Evolutionary conservation across 2,888 invertebrate genomes (phyloP).

Genomic region (Blera fallax): DNA sequence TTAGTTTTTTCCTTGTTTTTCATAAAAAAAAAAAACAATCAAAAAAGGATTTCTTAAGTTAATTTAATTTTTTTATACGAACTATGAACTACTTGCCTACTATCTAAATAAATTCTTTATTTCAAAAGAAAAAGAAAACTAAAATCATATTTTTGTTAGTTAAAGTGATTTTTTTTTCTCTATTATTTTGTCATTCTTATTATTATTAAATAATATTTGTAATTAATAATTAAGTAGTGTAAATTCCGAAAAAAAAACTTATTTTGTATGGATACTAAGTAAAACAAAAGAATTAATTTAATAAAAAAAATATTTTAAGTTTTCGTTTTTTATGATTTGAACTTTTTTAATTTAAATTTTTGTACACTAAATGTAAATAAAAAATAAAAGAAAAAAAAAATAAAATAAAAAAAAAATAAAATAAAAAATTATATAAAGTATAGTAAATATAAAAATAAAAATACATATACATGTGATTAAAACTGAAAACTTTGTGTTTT

Average conservation of each 20-base stretch:
- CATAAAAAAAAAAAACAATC: background rate
- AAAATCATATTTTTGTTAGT: conserved; percentile 2
- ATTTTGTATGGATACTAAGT: conserved; percentile 23
- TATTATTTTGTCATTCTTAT: background rate
- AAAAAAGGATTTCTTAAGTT: background rate
- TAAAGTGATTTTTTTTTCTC: background rate
- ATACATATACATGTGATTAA: conserved; percentile 61
- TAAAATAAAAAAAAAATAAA: conserved; percentile 10
- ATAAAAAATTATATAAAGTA: conserved; percentile 14
- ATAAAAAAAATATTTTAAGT: conserved; percentile 20
- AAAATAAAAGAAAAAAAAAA: conserved; percentile 24
- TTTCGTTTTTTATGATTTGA: conserved; percentile 33
- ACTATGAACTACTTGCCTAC: conserved; percentile 9
- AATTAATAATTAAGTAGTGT: conserved; percentile 31
- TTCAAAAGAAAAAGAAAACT: background rate
- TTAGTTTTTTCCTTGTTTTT: background rate
- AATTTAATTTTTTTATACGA: conserved; percentile 26
- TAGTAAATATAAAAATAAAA: conserved; percentile 29
- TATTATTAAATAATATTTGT: conserved; percentile 12
- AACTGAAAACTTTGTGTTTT: conserved; percentile 12
- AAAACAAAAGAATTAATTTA: background rate
- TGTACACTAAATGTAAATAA: conserved; percentile 70
- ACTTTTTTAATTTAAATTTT: conserved; percentile 48
- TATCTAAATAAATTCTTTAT: conserved; percentile 29
- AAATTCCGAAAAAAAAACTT: conserved; percentile 22